Base-by-base conservation (phyloP, 2,113 vertebrate genomes). In the Todiramphus chloris region DNA sequence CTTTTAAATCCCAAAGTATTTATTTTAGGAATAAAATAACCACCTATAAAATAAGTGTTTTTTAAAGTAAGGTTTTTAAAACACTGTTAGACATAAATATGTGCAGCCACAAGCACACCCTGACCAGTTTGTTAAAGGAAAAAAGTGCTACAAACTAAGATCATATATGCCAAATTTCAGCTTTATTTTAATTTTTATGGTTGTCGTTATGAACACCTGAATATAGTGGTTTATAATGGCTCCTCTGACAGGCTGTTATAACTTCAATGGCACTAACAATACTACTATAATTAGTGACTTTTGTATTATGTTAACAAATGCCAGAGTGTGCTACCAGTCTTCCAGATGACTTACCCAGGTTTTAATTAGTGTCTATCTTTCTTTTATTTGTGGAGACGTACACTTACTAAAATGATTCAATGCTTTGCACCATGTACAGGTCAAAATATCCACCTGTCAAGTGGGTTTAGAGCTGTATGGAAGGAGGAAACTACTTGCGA, bases 371-470 rank as follows among this genome's bases (percentile, higher is more conserved):
- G 96, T 98, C 97, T 97, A 66, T 95, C 94, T 94, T 95, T 94
- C 95, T 95, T 96, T 97, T 97, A 94, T 98, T 98, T 95, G 80
- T 94, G 78, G 79, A 97, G 97, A 94, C 93, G 53, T 91, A 93
- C 75, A 89, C 51, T 96, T 93, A 93, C 95, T 96, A 94, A 96
- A 97, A 96, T 93, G 97, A 95, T 83, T 97, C 96, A 87, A 56
- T 92, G 90, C 86, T 96, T 97, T 96, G 92, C 96, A 97, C 96
- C 87, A 85, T 35, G 91, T 97, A 94, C 95, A 97, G 97, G 97
- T 98, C 97, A 98, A 98, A 98, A 97, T 95, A 95, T 94, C 96
- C 95, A 97, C 95, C 96, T 98, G 98, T 97, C 97, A 97, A 97
- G 92, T 80, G 90, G 91, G 90, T 97, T 97, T 96, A 51, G 85